Base-by-base conservation (phyloP, 2,888 invertebrate species). In the Sarcophaga variegata region DNA sequence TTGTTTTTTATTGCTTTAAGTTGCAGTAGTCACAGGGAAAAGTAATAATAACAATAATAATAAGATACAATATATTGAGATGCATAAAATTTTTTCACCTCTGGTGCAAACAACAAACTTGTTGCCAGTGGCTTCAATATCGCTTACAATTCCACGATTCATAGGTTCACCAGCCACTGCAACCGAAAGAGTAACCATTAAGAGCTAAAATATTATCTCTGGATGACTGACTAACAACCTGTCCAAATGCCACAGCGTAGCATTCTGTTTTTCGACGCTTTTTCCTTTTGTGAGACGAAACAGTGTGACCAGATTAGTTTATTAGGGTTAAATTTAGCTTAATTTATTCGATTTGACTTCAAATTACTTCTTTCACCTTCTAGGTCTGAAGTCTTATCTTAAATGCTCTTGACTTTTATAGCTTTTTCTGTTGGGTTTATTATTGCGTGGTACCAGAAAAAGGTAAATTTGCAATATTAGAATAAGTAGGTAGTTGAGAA, bases 51-150 rank as follows among this genome's bases (percentile, higher is more conserved):
- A 63, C 8, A 74, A 12, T 27, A 83, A 59, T 37, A 62, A 67
- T 79, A 49, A 64, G 25, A 25, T 27, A 67, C 64, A 71, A 47
- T 69, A 74, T 54, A 54, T 54, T 54, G 54, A 78, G 69, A 76
- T 74, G 69, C 76, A 80, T 59, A 64, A 49, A 81, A 75, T 86
- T 86, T 77, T 84, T 88, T 81, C 85, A 87, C 79, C 85, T 86
- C 83, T 88, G 88, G 87, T 84, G 88, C 83, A 84, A 86, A 84
- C 87, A 87, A 87, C 76, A 54, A 54, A 54, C 80, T 86, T 88
- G 87, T 86, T 77, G 72, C 64, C 47, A 59, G 60, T 77, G 60
- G 14, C n/a, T 59, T 64, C 54, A 77, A 64, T 47, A 47, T 62
- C 22, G 60, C n/a, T 25, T 47, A 60, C 47, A 62, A 67, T 66